Percentiles rank a stretch among this genome's conserved stretches.
These are phyloP conservation scores for Neodiprion lecontei DNA, from an alignment of 1,140 invertebrate species.

Conservation along the genomic window DNA sequence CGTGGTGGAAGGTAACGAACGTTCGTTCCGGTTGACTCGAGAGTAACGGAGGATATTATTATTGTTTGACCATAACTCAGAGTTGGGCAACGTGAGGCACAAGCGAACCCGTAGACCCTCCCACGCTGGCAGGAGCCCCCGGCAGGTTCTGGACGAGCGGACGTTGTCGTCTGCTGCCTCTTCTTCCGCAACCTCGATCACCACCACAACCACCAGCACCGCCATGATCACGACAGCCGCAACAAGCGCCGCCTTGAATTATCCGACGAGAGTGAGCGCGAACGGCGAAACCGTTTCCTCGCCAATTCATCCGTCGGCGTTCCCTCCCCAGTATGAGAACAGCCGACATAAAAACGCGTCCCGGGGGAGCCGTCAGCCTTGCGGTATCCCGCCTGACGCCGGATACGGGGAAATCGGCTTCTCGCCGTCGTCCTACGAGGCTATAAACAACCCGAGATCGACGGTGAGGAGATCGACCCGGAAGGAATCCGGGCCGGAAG, in stretches of 20 bases:
- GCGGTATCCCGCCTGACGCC: conserved; percentile 48
- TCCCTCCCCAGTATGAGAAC: background rate
- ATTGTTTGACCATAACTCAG: conserved; percentile 41
- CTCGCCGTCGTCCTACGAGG: conserved; percentile 17
- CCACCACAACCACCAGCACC: conserved; percentile 15
- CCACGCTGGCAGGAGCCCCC: conserved; percentile 54
- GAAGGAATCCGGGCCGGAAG: conserved; percentile 17
- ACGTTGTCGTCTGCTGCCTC: conserved; percentile 17
- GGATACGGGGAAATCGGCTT: conserved; percentile 53
- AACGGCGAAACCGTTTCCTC: background rate
- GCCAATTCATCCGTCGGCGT: background rate
- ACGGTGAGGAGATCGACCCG: background rate
- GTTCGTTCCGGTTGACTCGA: conserved; percentile 19
- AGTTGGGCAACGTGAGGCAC: conserved; percentile 58
- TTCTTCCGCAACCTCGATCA: conserved; percentile 19
- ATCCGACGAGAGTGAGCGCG: no score
- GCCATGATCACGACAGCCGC: background rate
- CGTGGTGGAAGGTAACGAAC: background rate
- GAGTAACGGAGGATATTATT: conserved; percentile 34
- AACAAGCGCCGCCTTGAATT: background rate
- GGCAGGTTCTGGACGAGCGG: conserved; percentile 46
- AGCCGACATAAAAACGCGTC: conserved; percentile 20
- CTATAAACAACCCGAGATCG: background rate
- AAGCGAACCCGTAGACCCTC: conserved; percentile 56
- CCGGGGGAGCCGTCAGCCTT: conserved; percentile 10